Conservation (phyloP, 1,140 invertebrate genomes). For the Drosophila jambulina region DNA sequence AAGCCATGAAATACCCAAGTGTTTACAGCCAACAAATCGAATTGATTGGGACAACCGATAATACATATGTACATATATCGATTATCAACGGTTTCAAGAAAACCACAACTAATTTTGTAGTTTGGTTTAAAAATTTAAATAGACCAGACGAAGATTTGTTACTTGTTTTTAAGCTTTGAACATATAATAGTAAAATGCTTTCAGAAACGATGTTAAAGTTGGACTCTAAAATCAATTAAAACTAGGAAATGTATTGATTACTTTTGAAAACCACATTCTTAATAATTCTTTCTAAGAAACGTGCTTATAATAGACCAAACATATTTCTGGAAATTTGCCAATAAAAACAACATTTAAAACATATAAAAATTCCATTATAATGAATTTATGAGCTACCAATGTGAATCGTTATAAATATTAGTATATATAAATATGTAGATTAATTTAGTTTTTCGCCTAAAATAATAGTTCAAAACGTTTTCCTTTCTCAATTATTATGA, state of each 20-base stretch:
- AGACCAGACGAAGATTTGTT: neutral
- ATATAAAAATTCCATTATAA: constrained; percentile 2
- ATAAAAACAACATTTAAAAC: too few relatives aligned
- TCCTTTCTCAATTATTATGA: neutral
- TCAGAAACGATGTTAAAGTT: too few relatives aligned
- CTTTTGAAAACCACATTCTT: neutral
- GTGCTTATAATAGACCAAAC: neutral
- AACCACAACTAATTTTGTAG: neutral
- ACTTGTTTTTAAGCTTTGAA: neutral
- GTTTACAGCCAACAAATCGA: neutral
- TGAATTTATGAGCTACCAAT: neutral
- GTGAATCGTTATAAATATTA: neutral
- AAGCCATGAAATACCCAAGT: constrained; percentile 6
- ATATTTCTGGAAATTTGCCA: constrained; percentile 2
- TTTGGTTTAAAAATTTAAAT: neutral
- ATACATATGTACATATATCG: neutral
- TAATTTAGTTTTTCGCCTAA: neutral
- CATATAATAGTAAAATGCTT: too few relatives aligned
- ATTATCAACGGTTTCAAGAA: neutral
- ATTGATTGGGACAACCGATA: neutral
- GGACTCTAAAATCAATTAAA: too few relatives aligned
- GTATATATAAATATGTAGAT: neutral
- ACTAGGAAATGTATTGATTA: too few relatives aligned
- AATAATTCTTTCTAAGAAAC: neutral
- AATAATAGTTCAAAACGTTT: neutral